phyloP scores from a whole-genome alignment of 2,113 vertebrate genomes.

The Notarius lentiginosus region DNA sequence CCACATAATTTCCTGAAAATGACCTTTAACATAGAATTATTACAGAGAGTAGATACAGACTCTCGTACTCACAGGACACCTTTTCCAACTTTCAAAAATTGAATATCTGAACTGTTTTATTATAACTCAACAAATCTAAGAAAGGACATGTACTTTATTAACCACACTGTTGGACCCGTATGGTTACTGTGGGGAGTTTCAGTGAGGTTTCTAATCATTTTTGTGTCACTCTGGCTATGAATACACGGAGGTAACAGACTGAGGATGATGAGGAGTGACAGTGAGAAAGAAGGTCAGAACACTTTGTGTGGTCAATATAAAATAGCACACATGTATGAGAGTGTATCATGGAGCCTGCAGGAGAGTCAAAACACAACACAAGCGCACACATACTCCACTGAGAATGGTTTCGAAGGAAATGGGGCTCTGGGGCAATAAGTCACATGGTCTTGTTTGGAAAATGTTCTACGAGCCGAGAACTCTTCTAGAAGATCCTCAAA shows the following conservation, averaged over 20 bases:
- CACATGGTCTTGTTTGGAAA: background rate
- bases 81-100: background rate
- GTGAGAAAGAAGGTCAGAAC: conserved; percentile 47
- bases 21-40: background rate
- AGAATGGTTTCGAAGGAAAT: too few relatives aligned
- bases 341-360: conserved; percentile 48
- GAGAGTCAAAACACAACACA: conserved; percentile 41
- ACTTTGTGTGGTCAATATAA: conserved; percentile 57
- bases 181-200: background rate
- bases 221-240: background rate
- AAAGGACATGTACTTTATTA: background rate
- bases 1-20: background rate
- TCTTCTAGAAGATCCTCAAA: background rate
- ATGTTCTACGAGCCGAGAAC: background rate
- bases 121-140: background rate
- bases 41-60: background rate
- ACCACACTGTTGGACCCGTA: background rate
- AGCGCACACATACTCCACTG: background rate
- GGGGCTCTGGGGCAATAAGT: background rate
- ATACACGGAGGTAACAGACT: conserved; percentile 37
- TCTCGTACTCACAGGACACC: background rate
- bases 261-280: conserved; percentile 58
- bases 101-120: background rate
- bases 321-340: background rate
- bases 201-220: conserved; percentile 9